phyloP scores from a whole-genome alignment of 2,888 invertebrate genomes.

The Campoplex nolae region DNA sequence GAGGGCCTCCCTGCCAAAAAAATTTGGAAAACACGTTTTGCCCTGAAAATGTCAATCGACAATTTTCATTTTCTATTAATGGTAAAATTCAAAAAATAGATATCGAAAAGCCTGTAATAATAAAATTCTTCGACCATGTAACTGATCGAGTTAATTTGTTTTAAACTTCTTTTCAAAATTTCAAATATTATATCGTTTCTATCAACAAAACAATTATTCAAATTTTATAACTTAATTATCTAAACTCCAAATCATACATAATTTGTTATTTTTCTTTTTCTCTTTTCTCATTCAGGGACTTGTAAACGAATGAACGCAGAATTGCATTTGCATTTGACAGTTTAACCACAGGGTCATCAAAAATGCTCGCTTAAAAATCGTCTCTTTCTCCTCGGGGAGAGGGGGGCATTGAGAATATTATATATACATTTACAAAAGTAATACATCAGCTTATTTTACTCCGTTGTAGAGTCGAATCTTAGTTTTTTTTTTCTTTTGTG shows the following conservation, averaged over 20 bases:
- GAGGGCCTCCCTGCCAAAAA: background rate
- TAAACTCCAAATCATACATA: background rate
- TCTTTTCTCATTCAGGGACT: constrained; percentile 16
- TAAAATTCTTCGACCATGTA: background rate
- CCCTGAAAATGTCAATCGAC: background rate
- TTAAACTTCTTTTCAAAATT: background rate
- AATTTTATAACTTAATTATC: background rate
- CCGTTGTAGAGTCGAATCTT: constrained; percentile 46
- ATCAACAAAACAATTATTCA: background rate
- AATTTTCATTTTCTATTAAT: background rate
- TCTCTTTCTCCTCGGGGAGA: constrained; percentile 1
- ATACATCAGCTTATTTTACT: constrained; percentile 63
- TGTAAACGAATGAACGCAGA: constrained; percentile 36
- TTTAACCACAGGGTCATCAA: constrained; percentile 18
- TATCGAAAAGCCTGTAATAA: background rate
- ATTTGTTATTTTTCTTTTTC: background rate
- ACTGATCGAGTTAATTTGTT: background rate
- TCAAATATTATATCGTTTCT: background rate
- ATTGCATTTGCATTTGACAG: constrained; percentile 3
- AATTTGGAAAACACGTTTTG: background rate
- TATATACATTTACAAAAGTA: constrained; percentile 74
- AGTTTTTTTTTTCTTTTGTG: constrained; percentile 59
- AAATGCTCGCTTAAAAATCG: constrained; percentile 40
- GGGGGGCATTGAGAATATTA: constrained; percentile 55
- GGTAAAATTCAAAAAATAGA: background rate